Percentiles rank a stretch among this genome's conserved stretches.
These are phyloP conservation scores for Eurystomus glaucurus DNA, from an alignment of 2,797 vertebrate genomes.

Conservation along the genomic window DNA sequence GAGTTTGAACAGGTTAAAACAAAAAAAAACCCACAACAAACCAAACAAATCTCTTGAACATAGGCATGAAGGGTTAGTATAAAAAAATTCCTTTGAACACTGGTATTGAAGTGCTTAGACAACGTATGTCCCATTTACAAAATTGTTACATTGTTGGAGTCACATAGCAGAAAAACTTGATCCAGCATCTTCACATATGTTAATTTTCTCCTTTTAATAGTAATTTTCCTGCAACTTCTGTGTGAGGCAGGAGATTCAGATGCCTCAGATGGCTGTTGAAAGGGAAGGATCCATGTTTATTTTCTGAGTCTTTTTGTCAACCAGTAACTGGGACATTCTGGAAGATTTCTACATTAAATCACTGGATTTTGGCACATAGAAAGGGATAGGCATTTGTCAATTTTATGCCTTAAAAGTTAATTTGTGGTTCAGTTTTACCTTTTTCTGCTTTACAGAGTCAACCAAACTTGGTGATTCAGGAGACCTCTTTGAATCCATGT, in stretches of 20 bases:
- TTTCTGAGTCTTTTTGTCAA: neutral
- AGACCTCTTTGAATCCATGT: neutral
- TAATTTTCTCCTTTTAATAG: neutral
- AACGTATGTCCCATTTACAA: neutral
- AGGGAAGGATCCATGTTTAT: neutral
- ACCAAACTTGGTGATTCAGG: neutral
- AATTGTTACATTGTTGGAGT: neutral
- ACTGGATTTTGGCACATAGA: neutral
- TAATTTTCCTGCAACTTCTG: neutral
- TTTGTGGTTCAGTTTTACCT: neutral
- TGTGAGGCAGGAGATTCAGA: neutral
- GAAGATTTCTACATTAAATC: neutral
- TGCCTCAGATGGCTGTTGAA: neutral
- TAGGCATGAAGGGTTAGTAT: neutral
- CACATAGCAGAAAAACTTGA: neutral
- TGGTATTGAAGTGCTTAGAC: neutral
- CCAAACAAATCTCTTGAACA: neutral
- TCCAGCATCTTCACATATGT: neutral
- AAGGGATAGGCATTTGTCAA: neutral
- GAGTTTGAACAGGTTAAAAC: neutral
- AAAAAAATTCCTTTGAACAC: neutral
- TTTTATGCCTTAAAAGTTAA: neutral
- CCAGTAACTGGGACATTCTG: neutral
- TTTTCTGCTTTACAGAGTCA: neutral
- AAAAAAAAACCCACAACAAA: neutral